These are phyloP conservation scores for Cardiocondyla obscurior DNA, from an alignment of 1,140 invertebrate species.

Conservation along the genomic window DNA sequence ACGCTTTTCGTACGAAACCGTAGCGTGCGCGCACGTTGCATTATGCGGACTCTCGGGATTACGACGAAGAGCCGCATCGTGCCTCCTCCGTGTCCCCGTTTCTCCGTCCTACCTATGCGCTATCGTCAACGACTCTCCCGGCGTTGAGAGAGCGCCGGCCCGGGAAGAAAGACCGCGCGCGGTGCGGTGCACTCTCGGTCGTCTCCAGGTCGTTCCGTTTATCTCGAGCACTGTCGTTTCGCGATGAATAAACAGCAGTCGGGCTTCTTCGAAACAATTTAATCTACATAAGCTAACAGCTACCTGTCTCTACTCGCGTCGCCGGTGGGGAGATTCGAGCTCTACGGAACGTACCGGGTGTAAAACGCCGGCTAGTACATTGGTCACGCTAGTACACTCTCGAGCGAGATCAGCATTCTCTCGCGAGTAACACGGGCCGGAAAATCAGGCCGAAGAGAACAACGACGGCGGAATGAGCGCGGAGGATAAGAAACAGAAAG, in stretches of 20 bases:
- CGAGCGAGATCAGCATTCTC: not conserved
- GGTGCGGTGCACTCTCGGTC: constrained; percentile 4
- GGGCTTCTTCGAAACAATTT: constrained; percentile 73
- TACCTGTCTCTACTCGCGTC: constrained; percentile 60
- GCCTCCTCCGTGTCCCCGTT: not conserved
- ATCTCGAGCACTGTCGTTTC: constrained; percentile 66
- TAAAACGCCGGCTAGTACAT: not conserved
- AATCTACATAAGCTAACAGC: constrained; percentile 75
- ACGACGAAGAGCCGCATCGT: constrained; percentile 13
- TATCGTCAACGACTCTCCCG: constrained; percentile 24
- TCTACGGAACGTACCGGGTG: constrained; percentile 25
- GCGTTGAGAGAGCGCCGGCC: constrained; percentile 15
- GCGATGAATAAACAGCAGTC: constrained; percentile 72
- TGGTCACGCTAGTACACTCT: not conserved
- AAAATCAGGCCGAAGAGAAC: constrained; percentile 1
- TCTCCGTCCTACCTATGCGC: not conserved
- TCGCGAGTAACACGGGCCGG: not conserved
- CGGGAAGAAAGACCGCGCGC: not conserved
- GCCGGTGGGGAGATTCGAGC: constrained; percentile 57
- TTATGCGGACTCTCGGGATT: constrained; percentile 42
- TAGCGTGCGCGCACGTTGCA: constrained; percentile 25
- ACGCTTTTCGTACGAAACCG: not conserved
- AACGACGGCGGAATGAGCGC: not conserved
- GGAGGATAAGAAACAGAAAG: not conserved
- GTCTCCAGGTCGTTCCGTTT: constrained; percentile 63